Base-by-base conservation (phyloP, 2,797 vertebrate genomes). In the Sternarchorhynchus goeldii region DNA sequence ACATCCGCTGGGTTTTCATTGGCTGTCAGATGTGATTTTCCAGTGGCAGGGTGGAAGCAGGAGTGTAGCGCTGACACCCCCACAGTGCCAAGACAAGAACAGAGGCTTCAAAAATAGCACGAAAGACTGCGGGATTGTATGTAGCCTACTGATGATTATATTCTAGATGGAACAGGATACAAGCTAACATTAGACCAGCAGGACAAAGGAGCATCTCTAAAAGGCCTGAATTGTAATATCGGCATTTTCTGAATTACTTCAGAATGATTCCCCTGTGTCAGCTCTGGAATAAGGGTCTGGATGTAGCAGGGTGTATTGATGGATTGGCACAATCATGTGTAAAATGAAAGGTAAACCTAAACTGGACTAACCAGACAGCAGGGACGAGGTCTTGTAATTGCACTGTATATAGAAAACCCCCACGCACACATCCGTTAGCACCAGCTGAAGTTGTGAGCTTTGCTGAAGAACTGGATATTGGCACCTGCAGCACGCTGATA, bases 11-110 rank as follows among this genome's bases (percentile, higher is more conserved):
- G 92, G 92, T 93, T 93, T 93, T 93, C 92, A 93, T 87, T 91
- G 92, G 90, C 91, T 94, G 92, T 94, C 92, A 93, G 89, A 90
- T 93, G 87, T 90, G 90, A 93, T 94, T 94, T 94, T 92, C 92
- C 92, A 92, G 82, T 88, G 89, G 90, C 88, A 85, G 85, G 80
- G 77, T 84, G 90, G 87, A 91, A 87, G 87, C 83, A 12, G 84
- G 73, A 88, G 90, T 82, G 82, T 88, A 81, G 85, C 87, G 88
- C 82, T 88, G 67, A 76, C 76, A 60, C 74, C 59, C 90, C 90
- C 92, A 91, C 91, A 90, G 92, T 85, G 88, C 91, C 88, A 89
- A 86, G 85, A 89, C 88, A 86, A 88, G 87, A 86, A 88, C 88
- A 90, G 90, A 88, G 88, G 90, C 88, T 84, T 88, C 88, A 85